Conservation (phyloP, 1,140 invertebrate genomes). For the Conus betulinus region DNA sequence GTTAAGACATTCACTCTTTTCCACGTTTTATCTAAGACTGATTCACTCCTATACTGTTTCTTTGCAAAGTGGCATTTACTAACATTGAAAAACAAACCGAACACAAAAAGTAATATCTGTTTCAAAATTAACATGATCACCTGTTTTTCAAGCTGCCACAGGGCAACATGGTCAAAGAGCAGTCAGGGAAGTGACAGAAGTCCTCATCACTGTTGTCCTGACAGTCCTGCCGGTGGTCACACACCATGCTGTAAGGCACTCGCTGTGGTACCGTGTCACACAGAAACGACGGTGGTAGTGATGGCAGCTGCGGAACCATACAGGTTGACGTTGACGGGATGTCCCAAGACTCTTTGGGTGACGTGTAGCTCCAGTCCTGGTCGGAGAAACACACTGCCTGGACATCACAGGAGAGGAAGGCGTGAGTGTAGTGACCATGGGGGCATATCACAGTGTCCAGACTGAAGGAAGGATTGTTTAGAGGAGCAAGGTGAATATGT, state of each 20-base stretch:
- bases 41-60: no score
- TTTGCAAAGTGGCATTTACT: no score
- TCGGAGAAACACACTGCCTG: background rate
- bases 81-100: no score
- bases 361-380: background rate
- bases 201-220: constrained; percentile 2
- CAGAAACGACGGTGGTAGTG: constrained; percentile 7
- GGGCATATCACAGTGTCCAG: background rate
- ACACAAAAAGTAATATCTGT: no score
- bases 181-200: background rate
- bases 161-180: background rate
- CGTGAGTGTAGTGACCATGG: background rate
- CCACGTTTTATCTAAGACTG: no score
- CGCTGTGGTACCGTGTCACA: background rate
- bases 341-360: background rate
- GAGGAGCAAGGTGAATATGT: background rate
- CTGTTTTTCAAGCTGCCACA: background rate
- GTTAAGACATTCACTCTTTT: no score
- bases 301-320: background rate
- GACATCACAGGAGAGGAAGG: background rate
- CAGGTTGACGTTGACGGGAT: background rate
- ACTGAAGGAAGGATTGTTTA: background rate
- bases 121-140: no score
- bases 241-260: constrained; percentile 3
- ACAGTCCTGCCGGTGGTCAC: constrained; percentile 7